Conservation (phyloP, 2,113 vertebrate genomes). For the Zosterops hypoxanthus region DNA sequence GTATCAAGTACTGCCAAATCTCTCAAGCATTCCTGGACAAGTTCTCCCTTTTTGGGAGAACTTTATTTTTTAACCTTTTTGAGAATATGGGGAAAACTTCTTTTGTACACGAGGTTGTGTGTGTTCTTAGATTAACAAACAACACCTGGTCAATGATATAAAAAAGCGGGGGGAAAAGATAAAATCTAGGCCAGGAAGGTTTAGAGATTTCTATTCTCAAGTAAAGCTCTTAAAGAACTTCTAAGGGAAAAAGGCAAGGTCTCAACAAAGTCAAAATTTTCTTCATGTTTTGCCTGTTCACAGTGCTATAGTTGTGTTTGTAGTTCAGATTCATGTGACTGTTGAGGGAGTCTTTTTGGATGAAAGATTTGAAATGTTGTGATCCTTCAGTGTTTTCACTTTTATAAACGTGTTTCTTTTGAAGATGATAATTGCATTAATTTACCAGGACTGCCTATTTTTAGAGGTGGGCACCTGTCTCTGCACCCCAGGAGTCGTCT, state of each 20-base stretch:
- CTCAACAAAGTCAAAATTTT: not conserved
- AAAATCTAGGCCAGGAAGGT: not conserved
- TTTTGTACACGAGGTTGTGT: not conserved
- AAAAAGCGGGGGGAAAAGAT: not conserved
- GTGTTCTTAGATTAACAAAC: not conserved
- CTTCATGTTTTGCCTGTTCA: not conserved
- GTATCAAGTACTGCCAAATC: not conserved
- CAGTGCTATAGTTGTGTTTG: not conserved
- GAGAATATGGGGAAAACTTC: not conserved
- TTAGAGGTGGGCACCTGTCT: not conserved
- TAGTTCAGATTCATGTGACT: not conserved
- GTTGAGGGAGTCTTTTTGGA: not conserved
- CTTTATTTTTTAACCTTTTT: not conserved
- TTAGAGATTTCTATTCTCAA: not conserved
- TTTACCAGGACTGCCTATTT: not conserved
- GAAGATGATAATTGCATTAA: not conserved
- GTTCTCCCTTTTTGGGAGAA: not conserved
- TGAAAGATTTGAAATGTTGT: not conserved
- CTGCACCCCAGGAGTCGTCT: not conserved
- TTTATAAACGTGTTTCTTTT: not conserved
- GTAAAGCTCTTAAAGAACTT: not conserved
- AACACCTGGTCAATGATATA: not conserved
- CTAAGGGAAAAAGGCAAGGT: not conserved
- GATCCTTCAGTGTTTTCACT: not conserved
- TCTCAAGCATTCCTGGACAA: not conserved